Percentiles rank a stretch among this genome's conserved stretches.
phyloP scores from a whole-genome alignment of 2,113 vertebrate genomes.

The Tragelaphus scriptus region DNA sequence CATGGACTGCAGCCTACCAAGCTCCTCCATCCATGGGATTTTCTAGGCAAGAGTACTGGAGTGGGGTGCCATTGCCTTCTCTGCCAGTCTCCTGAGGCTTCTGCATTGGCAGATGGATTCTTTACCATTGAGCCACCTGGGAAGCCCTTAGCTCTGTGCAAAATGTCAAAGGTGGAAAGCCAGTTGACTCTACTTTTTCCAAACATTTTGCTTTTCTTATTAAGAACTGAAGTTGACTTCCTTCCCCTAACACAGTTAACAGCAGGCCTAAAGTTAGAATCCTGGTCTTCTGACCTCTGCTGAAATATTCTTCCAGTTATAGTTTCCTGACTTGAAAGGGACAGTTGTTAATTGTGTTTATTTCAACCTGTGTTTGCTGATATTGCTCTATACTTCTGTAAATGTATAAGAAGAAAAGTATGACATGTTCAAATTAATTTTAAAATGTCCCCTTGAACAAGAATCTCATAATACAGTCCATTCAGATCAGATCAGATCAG shows the following conservation, averaged over 20 bases:
- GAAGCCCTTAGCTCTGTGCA: background rate
- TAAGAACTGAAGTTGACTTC: background rate
- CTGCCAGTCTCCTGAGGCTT: background rate
- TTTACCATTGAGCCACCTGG: background rate
- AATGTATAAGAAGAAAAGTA: background rate
- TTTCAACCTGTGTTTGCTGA: background rate
- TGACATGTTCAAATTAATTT: background rate
- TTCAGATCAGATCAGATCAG: background rate
- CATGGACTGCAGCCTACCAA: too few species aligned
- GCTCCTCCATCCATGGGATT: too few species aligned
- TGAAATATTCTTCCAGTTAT: background rate
- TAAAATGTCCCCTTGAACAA: background rate
- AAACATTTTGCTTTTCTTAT: background rate
- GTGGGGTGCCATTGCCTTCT: too few species aligned
- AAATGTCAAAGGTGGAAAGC: background rate
- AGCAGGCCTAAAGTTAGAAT: background rate
- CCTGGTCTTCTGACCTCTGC: background rate
- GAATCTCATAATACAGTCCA: background rate
- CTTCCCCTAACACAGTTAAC: background rate
- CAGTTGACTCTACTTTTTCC: background rate
- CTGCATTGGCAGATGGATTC: background rate
- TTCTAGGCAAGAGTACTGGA: too few species aligned
- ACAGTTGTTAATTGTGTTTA: background rate
- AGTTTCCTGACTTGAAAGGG: background rate
- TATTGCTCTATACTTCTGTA: background rate